Base-by-base conservation (phyloP, 1,140 invertebrate genomes). In the Cylas formicarius region DNA sequence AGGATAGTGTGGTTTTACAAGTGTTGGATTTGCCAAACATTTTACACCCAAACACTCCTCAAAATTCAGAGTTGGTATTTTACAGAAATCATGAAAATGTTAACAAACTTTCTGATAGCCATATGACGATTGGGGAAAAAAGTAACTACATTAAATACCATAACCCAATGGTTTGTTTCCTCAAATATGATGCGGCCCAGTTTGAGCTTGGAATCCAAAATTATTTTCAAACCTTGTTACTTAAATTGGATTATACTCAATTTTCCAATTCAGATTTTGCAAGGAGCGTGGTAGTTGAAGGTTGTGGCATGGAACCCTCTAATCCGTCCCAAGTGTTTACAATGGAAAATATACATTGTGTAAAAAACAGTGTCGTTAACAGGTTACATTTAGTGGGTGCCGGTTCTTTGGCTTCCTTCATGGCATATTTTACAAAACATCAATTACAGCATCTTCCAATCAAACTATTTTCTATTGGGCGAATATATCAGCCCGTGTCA, bases 211-310 rank as follows among this genome's bases (percentile, higher is more conserved):
- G 67, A n/a, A 56, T 73, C 22, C 62, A 76, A 28, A 69, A 78
- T 52, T 72, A 68, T 51, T 69, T 76, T 11, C 67, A 62, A 36
- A 53, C 71, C 4, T 53, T 65, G 34, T 59, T 80, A 1, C 58
- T 66, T 54, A 56, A 72, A 9, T 50, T 62, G 13, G 67, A 69
- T 16, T 78, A 70, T 53, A 62, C 59, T 0, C 70, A 71, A 33
- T 74, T 79, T 63, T 76, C 75, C 7, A 78, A 78, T 65, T 62
- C 79, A 5, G 81, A 84, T 63, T 82, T 84, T 63, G 63, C 68
- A 26, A 74, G 75, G 38, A 82, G 80, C 60, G 52, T 79, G 1
- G 58, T 85, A 13, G 66, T 83, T 5, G 82, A 86, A 66, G 82
- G 78, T 3, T 76, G 74, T 53, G 77, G 79, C 10, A 51, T 70